Conservation (phyloP, 2,113 vertebrate genomes). For the Callipepla squamata region DNA sequence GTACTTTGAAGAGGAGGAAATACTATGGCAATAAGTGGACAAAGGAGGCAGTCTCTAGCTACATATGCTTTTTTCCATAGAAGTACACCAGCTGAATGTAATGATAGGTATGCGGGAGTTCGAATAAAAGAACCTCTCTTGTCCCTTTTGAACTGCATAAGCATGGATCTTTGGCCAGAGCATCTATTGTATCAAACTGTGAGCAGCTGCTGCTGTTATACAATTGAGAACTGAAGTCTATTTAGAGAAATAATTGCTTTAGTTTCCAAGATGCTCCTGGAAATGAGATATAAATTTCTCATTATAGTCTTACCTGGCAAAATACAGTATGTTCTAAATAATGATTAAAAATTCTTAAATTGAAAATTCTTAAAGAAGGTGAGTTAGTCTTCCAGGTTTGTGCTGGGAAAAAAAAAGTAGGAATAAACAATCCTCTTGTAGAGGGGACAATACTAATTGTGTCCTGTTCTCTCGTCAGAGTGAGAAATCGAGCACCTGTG, state of each 20-base stretch:
- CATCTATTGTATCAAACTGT: constrained; percentile 27
- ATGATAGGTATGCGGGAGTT: neutral
- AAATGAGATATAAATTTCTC: constrained; percentile 59
- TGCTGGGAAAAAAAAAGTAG: neutral
- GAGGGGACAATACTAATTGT: neutral
- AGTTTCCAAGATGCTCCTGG: constrained; percentile 55
- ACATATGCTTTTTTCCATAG: neutral
- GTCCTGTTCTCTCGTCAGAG: neutral
- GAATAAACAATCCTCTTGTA: constrained; percentile 49
- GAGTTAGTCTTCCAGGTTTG: constrained; percentile 31
- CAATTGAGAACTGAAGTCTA: constrained; percentile 48
- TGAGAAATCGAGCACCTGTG: constrained; percentile 50
- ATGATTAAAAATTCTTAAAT: constrained; percentile 53
- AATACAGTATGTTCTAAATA: constrained; percentile 56
- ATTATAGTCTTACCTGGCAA: constrained; percentile 43
- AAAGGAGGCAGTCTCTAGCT: neutral
- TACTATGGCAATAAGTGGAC: neutral
- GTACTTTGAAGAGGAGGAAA: neutral
- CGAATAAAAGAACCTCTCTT: constrained; percentile 25
- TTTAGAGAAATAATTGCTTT: constrained; percentile 67
- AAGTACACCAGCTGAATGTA: neutral
- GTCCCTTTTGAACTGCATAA: constrained; percentile 25
- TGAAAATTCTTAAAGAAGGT: constrained; percentile 48
- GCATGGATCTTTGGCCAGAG: constrained; percentile 16
- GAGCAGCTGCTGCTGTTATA: constrained; percentile 56